Percentiles rank a stretch among this genome's conserved stretches.
phyloP scores from a whole-genome alignment of 2,888 invertebrate species.

The Sinhomidia bicolor region DNA sequence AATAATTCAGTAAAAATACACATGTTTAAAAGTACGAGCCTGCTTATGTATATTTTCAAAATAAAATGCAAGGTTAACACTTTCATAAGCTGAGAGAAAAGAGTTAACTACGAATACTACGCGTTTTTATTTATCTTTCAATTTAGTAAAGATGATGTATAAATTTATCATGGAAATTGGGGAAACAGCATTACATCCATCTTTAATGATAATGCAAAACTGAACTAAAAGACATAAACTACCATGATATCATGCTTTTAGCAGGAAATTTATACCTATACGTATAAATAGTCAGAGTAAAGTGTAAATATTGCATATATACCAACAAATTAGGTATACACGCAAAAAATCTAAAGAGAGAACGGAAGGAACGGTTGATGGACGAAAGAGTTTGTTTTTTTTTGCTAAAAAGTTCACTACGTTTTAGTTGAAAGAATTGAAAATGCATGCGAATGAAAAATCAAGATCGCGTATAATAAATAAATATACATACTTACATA shows the following conservation, averaged over 20 bases:
- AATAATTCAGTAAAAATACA: too few species aligned
- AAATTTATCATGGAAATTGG: background rate
- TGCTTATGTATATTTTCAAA: too few species aligned
- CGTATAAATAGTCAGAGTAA: background rate
- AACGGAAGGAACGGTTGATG: constrained; percentile 70
- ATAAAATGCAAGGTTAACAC: too few species aligned
- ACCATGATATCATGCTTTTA: constrained; percentile 8
- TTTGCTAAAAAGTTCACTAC: constrained; percentile 66
- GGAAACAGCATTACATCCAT: background rate
- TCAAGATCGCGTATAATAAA: background rate
- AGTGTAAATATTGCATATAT: background rate
- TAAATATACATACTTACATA: too few species aligned
- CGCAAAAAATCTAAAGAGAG: constrained; percentile 18
- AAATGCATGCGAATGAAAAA: constrained; percentile 4
- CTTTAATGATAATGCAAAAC: background rate
- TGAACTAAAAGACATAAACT: background rate
- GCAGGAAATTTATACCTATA: background rate
- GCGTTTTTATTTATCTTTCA: too few species aligned
- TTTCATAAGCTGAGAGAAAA: too few species aligned
- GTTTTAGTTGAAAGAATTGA: constrained; percentile 40
- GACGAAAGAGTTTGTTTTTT: constrained; percentile 59
- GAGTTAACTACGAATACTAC: too few species aligned
- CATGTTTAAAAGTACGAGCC: too few species aligned
- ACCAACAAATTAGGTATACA: too few species aligned
- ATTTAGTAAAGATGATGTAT: background rate